A percentile compares a stretch with the other conserved stretches of the same genome.
Evolutionary conservation across 2,113 vertebrate species (phyloP).

Genomic region (Cathartes aura): DNA sequence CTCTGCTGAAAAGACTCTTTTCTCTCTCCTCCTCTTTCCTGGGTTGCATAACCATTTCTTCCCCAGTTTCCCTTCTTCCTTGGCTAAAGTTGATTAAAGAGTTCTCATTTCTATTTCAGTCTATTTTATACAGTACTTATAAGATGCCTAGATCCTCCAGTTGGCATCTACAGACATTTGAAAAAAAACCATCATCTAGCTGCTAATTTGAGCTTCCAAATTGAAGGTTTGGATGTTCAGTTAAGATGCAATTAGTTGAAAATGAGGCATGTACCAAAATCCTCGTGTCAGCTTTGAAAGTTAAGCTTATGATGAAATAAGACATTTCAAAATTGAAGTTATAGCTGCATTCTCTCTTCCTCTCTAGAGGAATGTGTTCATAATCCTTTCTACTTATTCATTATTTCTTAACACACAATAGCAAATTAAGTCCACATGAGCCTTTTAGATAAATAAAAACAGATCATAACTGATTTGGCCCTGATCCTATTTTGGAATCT

Average conservation of each 20-base stretch:
- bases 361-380: background rate
- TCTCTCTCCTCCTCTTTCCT: background rate
- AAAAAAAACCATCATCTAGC: background rate
- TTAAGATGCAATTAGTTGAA: constrained; percentile 22
- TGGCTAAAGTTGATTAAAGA: background rate
- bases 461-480: background rate
- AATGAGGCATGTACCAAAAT: constrained; percentile 20
- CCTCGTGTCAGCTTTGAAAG: background rate
- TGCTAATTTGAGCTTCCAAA: constrained; percentile 26
- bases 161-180: background rate
- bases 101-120: background rate
- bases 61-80: background rate
- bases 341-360: background rate
- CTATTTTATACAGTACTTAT: background rate
- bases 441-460: constrained; percentile 16
- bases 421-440: background rate
- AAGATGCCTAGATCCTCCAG: background rate
- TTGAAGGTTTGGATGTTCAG: background rate
- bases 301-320: constrained; percentile 23
- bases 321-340: background rate
- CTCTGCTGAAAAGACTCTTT: background rate
- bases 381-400: background rate
- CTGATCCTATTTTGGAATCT: background rate
- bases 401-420: constrained; percentile 10
- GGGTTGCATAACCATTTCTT: background rate